A percentile compares a stretch with the other conserved stretches of the same genome.
These are phyloP conservation scores for Pemphredon lugubris DNA, from an alignment of 2,888 invertebrate species.

Conservation along the genomic window DNA sequence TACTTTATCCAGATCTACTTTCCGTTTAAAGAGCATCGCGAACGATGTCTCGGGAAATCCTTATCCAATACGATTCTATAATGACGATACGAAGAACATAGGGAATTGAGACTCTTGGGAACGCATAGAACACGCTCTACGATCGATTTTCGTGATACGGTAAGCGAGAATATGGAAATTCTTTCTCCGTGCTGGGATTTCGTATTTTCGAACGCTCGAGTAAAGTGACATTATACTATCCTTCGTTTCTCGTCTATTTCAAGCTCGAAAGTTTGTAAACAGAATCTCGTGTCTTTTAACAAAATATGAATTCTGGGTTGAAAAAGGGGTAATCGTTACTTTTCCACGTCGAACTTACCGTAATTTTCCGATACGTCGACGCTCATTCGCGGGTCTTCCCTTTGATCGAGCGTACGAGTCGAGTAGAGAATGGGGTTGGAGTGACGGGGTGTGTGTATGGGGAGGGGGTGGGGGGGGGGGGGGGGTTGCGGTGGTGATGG, in stretches of 20 bases:
- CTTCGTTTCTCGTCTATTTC: no score
- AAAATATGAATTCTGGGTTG: no score
- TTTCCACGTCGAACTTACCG: not conserved
- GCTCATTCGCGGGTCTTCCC: no score
- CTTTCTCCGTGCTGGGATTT: constrained; percentile 58
- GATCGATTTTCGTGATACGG: constrained; percentile 12
- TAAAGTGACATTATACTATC: constrained; percentile 11
- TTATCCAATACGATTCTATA: not conserved
- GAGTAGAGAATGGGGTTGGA: no score
- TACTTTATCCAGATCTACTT: not conserved
- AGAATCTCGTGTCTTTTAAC: no score
- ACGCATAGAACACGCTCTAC: no score
- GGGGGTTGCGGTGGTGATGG: not conserved
- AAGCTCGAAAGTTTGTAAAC: no score
- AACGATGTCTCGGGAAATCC: not conserved
- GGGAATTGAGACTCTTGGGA: no score
- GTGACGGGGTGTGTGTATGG: no score
- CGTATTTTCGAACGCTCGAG: constrained; percentile 24
- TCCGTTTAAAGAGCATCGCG: not conserved
- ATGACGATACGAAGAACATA: not conserved
- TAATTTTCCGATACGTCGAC: not conserved
- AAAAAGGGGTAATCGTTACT: not conserved
- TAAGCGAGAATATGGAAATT: constrained; percentile 10
- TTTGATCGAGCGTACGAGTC: constrained; percentile 37
- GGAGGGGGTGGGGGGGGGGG: constrained; percentile 13